A percentile compares a stretch with the other conserved stretches of the same genome.
These are phyloP conservation scores for Scylla paramamosain DNA, from an alignment of 1,140 invertebrate genomes.

Conservation along the genomic window DNA sequence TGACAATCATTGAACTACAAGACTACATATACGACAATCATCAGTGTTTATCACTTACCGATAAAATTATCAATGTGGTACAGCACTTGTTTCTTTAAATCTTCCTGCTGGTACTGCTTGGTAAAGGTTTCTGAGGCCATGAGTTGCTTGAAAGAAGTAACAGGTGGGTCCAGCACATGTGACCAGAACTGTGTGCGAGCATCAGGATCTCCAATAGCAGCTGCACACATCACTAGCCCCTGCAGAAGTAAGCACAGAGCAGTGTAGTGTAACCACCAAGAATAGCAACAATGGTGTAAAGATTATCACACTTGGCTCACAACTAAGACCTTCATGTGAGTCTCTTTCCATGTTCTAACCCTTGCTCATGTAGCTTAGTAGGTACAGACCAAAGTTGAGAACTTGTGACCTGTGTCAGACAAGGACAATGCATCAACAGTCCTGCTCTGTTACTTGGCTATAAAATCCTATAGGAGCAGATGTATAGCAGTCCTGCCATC, in stretches of 20 bases:
- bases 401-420: too few species aligned
- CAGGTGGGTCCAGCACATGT: slow-evolving; percentile 83
- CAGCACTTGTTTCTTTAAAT: slow-evolving; percentile 84
- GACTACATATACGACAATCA: too few species aligned
- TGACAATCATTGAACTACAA: too few species aligned
- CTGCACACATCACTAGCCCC: slow-evolving; percentile 79
- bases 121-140: slow-evolving; percentile 83
- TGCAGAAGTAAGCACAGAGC: slow-evolving; percentile 65
- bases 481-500: too few species aligned
- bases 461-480: too few species aligned
- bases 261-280: background rate
- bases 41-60: slow-evolving; percentile 79
- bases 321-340: background rate
- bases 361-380: too few species aligned
- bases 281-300: background rate
- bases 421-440: too few species aligned
- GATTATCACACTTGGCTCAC: background rate
- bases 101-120: slow-evolving; percentile 83
- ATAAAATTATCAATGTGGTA: slow-evolving; percentile 86
- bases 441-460: too few species aligned
- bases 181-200: slow-evolving; percentile 72
- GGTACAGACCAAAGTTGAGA: too few species aligned
- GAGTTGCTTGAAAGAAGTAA: slow-evolving; percentile 83
- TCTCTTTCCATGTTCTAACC: background rate
- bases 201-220: slow-evolving; percentile 80